These are phyloP conservation scores for Propithecus coquereli DNA, from an alignment of 2,113 vertebrate genomes.

Conservation along the genomic window DNA sequence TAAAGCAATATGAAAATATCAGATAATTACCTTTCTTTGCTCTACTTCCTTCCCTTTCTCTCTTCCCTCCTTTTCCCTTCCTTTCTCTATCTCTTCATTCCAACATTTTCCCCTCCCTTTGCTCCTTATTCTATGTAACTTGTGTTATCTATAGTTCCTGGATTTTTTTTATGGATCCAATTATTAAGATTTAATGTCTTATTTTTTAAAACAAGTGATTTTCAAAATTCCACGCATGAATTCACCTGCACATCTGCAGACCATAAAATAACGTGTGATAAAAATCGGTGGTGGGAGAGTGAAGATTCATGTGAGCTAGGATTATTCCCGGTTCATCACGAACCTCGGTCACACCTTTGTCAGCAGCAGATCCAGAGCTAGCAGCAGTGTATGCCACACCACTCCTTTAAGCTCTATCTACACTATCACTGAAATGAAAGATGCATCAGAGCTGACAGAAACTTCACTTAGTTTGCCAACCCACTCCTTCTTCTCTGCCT, in stretches of 20 bases:
- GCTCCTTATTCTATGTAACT: not conserved
- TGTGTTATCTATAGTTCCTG: not conserved
- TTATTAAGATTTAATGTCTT: not conserved
- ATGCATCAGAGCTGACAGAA: conserved; percentile 93
- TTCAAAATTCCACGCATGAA: not conserved
- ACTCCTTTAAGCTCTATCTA: conserved; percentile 94
- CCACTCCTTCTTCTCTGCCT: conserved; percentile 90
- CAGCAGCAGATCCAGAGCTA: conserved; percentile 91
- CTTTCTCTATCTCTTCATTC: not conserved
- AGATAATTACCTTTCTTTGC: not conserved
- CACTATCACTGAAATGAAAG: conserved; percentile 97
- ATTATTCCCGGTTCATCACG: conserved; percentile 93
- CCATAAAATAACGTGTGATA: no score
- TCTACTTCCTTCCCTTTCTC: not conserved
- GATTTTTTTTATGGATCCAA: not conserved
- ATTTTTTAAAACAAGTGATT: not conserved
- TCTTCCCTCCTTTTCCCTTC: not conserved
- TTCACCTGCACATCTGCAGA: not conserved
- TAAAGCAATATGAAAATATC: not conserved
- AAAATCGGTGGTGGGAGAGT: conserved; percentile 93
- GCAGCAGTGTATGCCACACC: conserved; percentile 94
- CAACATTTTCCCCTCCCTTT: not conserved
- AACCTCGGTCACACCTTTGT: conserved; percentile 90
- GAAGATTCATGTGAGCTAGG: conserved; percentile 92
- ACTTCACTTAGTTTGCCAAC: conserved; percentile 87